Evolutionary conservation across 2,797 vertebrate species (phyloP).

Genomic region (Megaceryle alcyon): DNA sequence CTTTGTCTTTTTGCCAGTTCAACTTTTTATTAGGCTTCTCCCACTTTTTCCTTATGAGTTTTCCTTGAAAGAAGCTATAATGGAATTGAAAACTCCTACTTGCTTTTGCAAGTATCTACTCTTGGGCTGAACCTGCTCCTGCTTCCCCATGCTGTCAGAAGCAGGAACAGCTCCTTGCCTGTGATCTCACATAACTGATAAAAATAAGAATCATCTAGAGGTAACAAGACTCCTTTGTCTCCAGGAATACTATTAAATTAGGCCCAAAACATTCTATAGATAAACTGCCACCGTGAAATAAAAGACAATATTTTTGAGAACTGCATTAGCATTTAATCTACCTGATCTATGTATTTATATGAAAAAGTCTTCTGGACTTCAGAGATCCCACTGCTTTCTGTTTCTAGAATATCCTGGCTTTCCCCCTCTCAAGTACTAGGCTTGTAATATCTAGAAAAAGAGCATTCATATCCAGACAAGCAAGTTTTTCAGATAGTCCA

Average conservation of each 20-base stretch:
- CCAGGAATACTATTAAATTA: background rate
- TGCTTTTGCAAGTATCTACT: background rate
- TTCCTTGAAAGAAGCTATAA: background rate
- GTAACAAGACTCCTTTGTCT: background rate
- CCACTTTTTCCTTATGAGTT: background rate
- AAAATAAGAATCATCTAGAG: background rate
- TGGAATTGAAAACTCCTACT: background rate
- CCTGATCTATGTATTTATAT: background rate
- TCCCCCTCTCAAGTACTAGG: background rate
- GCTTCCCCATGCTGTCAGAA: background rate
- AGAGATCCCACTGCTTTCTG: background rate
- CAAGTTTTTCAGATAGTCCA: background rate
- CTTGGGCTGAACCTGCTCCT: background rate
- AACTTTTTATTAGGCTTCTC: background rate
- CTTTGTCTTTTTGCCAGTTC: background rate
- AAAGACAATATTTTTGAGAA: background rate
- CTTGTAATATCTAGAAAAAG: background rate
- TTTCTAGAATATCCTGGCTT: background rate
- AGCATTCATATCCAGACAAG: background rate
- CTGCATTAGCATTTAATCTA: background rate
- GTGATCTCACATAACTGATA: background rate
- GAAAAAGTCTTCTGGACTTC: background rate
- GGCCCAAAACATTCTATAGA: background rate
- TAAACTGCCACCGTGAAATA: rapidly evolving
- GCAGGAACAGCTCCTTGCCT: background rate